Evolutionary conservation across 1,140 invertebrate species (phyloP).

Genomic region (Colletes gigas): DNA sequence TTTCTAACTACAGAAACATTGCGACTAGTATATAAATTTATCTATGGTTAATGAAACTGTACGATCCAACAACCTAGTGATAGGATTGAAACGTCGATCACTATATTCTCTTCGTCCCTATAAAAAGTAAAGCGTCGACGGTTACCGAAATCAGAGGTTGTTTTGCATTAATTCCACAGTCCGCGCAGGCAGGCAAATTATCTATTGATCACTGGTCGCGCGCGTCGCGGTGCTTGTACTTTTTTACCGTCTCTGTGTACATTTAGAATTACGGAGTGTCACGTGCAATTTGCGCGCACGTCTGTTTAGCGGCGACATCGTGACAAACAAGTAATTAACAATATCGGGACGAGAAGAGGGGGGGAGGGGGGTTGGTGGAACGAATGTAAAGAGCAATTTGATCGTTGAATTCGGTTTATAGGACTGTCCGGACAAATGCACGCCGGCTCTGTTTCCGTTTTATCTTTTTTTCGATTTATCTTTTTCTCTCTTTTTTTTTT

Average conservation of each 20-base stretch:
- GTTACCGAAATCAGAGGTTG: not conserved
- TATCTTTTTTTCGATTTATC: too few species aligned
- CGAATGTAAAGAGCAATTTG: constrained; percentile 39
- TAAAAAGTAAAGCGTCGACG: too few species aligned
- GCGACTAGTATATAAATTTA: too few species aligned
- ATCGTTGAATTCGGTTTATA: constrained; percentile 46
- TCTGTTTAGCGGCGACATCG: constrained; percentile 34
- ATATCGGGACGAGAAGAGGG: constrained; percentile 8
- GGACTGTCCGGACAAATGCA: not conserved
- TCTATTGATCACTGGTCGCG: not conserved
- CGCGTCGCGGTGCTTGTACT: not conserved
- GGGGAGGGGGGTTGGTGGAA: not conserved
- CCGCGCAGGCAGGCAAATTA: not conserved
- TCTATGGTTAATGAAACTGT: too few species aligned
- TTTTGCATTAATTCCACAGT: constrained; percentile 5
- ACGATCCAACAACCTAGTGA: too few species aligned
- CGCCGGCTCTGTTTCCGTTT: not conserved
- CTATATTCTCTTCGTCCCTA: too few species aligned
- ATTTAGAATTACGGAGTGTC: constrained; percentile 41
- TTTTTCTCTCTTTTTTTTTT: not conserved
- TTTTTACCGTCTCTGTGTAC: constrained; percentile 19
- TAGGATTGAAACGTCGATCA: too few species aligned
- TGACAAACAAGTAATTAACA: constrained; percentile 52
- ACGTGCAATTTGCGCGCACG: constrained; percentile 31
- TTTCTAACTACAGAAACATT: too few species aligned